phyloP scores from a whole-genome alignment of 2,113 vertebrate species.

The Siniperca chuatsi region DNA sequence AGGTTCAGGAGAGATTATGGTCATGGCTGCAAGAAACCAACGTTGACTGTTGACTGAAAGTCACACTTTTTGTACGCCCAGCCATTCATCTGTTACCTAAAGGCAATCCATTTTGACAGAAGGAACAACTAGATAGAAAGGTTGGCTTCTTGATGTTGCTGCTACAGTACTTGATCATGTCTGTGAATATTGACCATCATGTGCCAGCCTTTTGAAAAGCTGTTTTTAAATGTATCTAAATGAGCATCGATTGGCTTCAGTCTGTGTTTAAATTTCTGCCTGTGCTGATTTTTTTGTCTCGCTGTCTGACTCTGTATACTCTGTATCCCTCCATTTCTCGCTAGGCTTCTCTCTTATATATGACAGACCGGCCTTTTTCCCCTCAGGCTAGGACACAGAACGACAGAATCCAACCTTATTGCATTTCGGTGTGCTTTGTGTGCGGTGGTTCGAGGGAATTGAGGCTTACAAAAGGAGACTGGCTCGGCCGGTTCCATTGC shows the following conservation, averaged over 20 bases:
- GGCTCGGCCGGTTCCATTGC: background rate
- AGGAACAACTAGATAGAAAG: background rate
- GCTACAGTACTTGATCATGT: background rate
- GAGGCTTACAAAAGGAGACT: background rate
- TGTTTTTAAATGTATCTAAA: background rate
- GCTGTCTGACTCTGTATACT: background rate
- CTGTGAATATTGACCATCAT: background rate
- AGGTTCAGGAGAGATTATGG: too few relatives aligned
- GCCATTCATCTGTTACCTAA: background rate
- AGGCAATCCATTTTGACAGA: background rate
- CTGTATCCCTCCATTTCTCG: background rate
- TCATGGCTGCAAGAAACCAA: background rate
- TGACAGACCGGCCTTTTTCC: background rate
- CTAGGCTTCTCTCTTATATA: background rate
- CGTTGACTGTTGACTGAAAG: background rate
- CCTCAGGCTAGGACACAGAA: conserved; percentile 6
- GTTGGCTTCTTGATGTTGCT: background rate
- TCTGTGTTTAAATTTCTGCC: background rate
- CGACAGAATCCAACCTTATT: background rate
- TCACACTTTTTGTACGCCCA: background rate
- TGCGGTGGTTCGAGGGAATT: background rate
- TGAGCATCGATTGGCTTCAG: background rate
- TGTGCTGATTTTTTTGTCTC: background rate
- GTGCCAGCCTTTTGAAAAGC: background rate
- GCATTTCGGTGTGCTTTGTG: background rate